phyloP scores from a whole-genome alignment of 2,797 vertebrate genomes.

The Coregonus ussuriensis region DNA sequence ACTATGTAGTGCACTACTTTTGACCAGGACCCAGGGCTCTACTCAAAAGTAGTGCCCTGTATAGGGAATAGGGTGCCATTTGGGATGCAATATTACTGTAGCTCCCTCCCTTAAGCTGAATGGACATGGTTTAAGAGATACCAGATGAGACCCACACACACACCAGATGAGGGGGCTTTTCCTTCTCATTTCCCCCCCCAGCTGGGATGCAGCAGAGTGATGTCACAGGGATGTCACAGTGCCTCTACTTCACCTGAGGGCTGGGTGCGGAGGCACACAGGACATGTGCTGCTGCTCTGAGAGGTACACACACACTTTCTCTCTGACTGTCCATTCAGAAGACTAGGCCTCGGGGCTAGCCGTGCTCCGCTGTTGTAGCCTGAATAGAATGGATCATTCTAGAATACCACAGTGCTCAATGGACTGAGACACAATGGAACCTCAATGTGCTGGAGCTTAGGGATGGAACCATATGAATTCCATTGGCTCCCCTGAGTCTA shows the following conservation, averaged over 20 bases:
- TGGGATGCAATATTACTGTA: neutral
- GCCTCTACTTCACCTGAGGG: neutral
- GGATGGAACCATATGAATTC: neutral
- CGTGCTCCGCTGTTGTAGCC: neutral
- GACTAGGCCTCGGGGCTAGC: neutral
- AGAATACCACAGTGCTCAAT: neutral
- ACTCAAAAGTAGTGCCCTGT: neutral
- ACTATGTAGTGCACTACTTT: neutral
- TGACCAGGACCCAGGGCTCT: neutral
- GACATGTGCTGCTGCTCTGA: neutral
- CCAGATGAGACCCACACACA: neutral
- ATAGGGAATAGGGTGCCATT: neutral
- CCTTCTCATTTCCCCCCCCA: neutral
- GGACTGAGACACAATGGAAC: slow-evolving; percentile 9
- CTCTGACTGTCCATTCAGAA: neutral
- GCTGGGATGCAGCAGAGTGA: neutral
- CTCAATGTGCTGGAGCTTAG: neutral
- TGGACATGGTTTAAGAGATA: neutral
- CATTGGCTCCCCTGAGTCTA: neutral
- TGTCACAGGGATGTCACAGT: neutral
- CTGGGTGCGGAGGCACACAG: neutral
- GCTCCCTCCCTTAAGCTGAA: neutral
- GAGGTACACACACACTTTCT: neutral
- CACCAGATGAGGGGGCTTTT: neutral
- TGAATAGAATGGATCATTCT: neutral